phyloP scores from a whole-genome alignment of 2,113 vertebrate species.

The Felis chaus region DNA sequence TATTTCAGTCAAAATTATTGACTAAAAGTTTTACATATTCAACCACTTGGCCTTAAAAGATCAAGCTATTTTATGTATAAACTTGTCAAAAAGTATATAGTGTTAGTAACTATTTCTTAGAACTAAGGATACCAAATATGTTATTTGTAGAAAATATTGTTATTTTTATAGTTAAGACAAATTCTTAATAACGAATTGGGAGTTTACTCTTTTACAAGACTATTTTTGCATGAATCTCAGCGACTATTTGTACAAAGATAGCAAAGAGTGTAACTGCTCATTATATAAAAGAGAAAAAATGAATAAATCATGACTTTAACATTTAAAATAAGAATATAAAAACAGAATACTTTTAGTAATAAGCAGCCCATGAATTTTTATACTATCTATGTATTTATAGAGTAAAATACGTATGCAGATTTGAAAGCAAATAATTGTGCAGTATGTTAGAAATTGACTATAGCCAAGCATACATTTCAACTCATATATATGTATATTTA shows the following conservation, averaged over 20 bases:
- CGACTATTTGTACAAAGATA: neutral
- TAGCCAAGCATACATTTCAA: neutral
- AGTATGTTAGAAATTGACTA: neutral
- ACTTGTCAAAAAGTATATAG: neutral
- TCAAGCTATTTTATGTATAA: neutral
- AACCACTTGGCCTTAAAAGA: neutral
- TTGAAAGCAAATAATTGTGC: neutral
- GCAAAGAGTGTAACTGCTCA: neutral
- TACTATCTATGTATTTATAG: neutral
- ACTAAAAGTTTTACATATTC: neutral
- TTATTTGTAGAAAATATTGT: neutral
- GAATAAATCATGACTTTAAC: neutral
- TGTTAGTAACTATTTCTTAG: neutral
- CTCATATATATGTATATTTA: neutral
- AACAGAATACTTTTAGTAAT: neutral
- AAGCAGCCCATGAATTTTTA: neutral
- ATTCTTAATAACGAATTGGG: neutral
- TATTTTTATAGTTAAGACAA: neutral
- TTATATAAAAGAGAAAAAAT: neutral
- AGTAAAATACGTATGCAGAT: neutral
- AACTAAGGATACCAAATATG: neutral
- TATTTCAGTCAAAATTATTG: neutral
- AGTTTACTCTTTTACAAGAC: neutral
- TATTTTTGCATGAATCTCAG: neutral
- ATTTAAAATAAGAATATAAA: neutral